phyloP scores from a whole-genome alignment of 2,797 vertebrate species.

The Chromobotia macracanthus region DNA sequence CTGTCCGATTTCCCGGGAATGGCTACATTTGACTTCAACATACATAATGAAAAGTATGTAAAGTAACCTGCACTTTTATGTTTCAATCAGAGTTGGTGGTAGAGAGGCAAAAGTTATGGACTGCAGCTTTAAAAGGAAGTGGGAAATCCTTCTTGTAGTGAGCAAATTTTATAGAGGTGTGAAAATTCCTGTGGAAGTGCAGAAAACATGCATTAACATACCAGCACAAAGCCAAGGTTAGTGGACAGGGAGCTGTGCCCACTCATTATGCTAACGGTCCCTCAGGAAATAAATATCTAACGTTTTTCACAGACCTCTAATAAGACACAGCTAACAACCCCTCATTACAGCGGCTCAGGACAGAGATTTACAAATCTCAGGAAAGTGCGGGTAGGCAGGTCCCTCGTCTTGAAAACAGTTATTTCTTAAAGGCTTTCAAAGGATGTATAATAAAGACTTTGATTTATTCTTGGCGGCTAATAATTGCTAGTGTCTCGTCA shows the following conservation, averaged over 20 bases:
- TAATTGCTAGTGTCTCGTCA: constrained; percentile 85
- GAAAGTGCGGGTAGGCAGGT: constrained; percentile 70
- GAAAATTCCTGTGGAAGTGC: constrained; percentile 75
- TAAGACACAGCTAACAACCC: constrained; percentile 80
- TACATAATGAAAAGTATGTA: too few species aligned
- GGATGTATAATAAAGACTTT: constrained; percentile 69
- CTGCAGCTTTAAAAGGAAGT: background rate
- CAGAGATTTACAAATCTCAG: constrained; percentile 76
- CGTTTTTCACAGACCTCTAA: constrained; percentile 83
- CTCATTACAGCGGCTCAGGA: constrained; percentile 79
- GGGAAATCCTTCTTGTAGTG: constrained; percentile 54
- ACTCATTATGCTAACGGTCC: constrained; percentile 83
- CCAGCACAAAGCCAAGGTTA: constrained; percentile 79
- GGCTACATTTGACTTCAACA: too few species aligned
- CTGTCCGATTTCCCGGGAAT: too few species aligned
- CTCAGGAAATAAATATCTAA: constrained; percentile 82
- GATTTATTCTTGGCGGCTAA: constrained; percentile 85
- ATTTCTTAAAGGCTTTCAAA: constrained; percentile 74
- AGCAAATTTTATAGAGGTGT: constrained; percentile 76
- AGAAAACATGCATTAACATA: constrained; percentile 85
- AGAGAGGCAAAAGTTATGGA: too few species aligned
- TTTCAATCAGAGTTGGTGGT: too few species aligned
- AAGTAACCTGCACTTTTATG: too few species aligned
- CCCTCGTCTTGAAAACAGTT: constrained; percentile 77
- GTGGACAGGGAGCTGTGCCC: constrained; percentile 74